phyloP scores from a whole-genome alignment of 2,113 vertebrate species.

The Campylomormyrus numenius region DNA sequence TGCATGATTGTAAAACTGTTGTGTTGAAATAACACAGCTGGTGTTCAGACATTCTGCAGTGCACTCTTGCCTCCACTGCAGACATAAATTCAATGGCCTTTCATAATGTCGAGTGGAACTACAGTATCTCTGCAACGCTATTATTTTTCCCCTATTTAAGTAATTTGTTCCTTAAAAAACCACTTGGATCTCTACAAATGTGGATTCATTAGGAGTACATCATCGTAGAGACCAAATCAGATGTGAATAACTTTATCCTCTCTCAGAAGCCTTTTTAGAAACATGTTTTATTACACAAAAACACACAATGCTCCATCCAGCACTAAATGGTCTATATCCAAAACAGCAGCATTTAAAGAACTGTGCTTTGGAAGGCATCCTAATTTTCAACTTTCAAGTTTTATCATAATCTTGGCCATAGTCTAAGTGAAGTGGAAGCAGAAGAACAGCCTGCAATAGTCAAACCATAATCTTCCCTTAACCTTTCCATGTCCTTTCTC shows the following conservation, averaged over 20 bases:
- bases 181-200: neutral
- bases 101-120: neutral
- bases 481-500: slow-evolving; percentile 33
- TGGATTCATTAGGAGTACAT: neutral
- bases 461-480: slow-evolving; percentile 17
- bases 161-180: neutral
- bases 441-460: neutral
- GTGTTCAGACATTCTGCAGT: slow-evolving; percentile 28
- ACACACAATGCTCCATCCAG: neutral
- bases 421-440: neutral
- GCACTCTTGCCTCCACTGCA: slow-evolving; percentile 28
- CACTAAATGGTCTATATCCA: neutral
- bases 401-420: neutral
- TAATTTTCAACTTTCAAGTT: neutral
- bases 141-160: neutral
- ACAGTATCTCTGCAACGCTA: slow-evolving; percentile 20
- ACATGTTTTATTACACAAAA: neutral
- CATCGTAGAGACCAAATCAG: slow-evolving; percentile 1
- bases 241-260: neutral
- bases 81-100: slow-evolving; percentile 16
- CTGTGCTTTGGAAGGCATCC: neutral
- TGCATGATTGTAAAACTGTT: slow-evolving; percentile 40
- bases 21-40: slow-evolving; percentile 53
- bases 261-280: neutral
- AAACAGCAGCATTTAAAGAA: neutral